Evolutionary conservation across 1,140 invertebrate species (phyloP).

Genomic region (Cydia fagiglandana): DNA sequence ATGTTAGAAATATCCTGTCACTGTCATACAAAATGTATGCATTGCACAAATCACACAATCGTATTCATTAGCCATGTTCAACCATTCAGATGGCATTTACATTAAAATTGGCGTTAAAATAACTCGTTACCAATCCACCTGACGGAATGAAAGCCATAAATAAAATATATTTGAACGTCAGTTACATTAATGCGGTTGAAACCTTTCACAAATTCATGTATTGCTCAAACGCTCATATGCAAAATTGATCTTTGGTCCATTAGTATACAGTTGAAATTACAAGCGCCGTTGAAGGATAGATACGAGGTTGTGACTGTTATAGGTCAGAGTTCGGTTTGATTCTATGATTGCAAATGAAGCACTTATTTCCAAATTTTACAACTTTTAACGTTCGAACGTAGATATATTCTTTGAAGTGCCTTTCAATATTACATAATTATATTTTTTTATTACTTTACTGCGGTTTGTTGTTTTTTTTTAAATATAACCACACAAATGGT

Average conservation of each 20-base stretch:
- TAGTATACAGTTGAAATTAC: not conserved
- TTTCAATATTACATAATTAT: too few relatives aligned
- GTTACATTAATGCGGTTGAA: not conserved
- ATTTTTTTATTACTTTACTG: too few relatives aligned
- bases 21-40: slow-evolving; percentile 61
- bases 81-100: slow-evolving; percentile 70
- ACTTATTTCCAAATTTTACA: not conserved
- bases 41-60: slow-evolving; percentile 67
- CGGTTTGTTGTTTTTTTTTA: too few relatives aligned
- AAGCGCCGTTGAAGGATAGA: not conserved
- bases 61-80: slow-evolving; percentile 56
- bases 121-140: slow-evolving; percentile 49
- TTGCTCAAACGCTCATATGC: not conserved
- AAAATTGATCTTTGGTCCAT: not conserved
- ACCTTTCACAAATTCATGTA: not conserved
- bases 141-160: slow-evolving; percentile 10
- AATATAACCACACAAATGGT: too few relatives aligned
- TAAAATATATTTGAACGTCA: slow-evolving; percentile 12
- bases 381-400: not conserved
- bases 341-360: slow-evolving; percentile 33
- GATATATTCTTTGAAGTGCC: not conserved
- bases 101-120: slow-evolving; percentile 71
- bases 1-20: slow-evolving; percentile 52
- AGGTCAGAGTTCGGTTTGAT: slow-evolving; percentile 22
- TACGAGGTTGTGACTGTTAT: not conserved